A percentile compares a stretch with the other conserved stretches of the same genome.
These are phyloP conservation scores for Lagorchestes hirsutus DNA, from an alignment of 2,797 vertebrate species.

Conservation along the genomic window DNA sequence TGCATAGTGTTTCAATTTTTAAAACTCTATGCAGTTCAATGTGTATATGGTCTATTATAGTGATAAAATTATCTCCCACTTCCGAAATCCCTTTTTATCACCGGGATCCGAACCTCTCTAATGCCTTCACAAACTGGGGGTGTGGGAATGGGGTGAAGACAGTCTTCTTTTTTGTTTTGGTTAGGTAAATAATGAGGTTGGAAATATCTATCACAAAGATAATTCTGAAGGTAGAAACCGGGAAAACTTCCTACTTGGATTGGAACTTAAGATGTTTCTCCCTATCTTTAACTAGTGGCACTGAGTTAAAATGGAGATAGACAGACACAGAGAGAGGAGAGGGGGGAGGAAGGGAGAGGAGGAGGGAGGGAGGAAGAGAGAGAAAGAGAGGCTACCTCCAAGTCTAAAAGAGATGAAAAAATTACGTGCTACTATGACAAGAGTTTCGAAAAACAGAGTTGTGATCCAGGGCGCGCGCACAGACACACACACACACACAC, in stretches of 20 bases:
- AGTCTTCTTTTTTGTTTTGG: background rate
- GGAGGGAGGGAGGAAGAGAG: no score
- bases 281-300: background rate
- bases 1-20: conserved; percentile 36
- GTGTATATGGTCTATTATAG: background rate
- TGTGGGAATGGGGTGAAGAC: background rate
- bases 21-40: background rate
- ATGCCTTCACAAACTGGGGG: background rate
- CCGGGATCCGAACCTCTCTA: background rate
- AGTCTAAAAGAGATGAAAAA: no score
- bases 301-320: background rate
- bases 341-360: rapidly evolving
- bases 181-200: background rate
- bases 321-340: no score
- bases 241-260: conserved; percentile 16
- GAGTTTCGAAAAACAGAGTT: no score
- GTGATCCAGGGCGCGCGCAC: no score
- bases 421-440: no score
- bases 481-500: no score
- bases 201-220: background rate
- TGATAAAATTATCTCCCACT: background rate
- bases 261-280: conserved; percentile 13
- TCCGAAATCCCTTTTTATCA: background rate
- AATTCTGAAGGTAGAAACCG: background rate
- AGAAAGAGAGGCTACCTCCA: no score